These are phyloP conservation scores for Pomacea canaliculata DNA, from an alignment of 2,888 invertebrate genomes.

Conservation along the genomic window DNA sequence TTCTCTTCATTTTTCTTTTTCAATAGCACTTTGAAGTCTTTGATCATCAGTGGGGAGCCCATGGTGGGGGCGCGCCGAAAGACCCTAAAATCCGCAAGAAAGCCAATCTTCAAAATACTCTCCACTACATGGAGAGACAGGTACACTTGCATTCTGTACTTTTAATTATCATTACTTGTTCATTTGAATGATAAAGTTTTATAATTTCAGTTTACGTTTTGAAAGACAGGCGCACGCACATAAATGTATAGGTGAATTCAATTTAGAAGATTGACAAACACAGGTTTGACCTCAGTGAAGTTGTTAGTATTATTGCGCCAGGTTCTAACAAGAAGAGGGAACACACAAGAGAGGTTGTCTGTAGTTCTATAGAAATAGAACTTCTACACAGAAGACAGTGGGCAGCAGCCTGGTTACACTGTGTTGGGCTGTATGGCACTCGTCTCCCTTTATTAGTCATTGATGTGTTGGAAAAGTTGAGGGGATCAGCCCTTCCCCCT, in stretches of 20 bases:
- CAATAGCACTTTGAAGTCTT: constrained; percentile 44
- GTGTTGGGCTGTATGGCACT: no score
- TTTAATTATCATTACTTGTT: not conserved
- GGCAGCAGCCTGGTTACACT: not conserved
- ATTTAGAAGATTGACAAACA: no score
- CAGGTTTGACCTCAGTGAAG: no score
- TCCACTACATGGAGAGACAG: constrained; percentile 30
- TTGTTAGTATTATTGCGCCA: no score
- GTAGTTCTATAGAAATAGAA: not conserved
- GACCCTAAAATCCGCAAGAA: constrained; percentile 34
- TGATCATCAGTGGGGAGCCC: constrained; percentile 45
- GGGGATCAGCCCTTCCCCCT: no score
- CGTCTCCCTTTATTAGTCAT: no score
- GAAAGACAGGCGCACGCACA: not conserved
- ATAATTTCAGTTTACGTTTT: no score
- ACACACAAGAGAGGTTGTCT: not conserved
- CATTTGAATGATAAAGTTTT: not conserved
- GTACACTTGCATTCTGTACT: not conserved
- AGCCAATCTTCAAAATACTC: constrained; percentile 34
- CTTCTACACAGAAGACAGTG: not conserved
- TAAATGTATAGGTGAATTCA: no score
- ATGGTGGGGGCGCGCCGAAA: constrained; percentile 55
- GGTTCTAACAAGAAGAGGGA: no score
- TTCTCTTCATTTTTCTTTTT: not conserved
- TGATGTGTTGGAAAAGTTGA: no score